phyloP scores from a whole-genome alignment of 2,888 invertebrate species.

The Chrysina gloriosa region DNA sequence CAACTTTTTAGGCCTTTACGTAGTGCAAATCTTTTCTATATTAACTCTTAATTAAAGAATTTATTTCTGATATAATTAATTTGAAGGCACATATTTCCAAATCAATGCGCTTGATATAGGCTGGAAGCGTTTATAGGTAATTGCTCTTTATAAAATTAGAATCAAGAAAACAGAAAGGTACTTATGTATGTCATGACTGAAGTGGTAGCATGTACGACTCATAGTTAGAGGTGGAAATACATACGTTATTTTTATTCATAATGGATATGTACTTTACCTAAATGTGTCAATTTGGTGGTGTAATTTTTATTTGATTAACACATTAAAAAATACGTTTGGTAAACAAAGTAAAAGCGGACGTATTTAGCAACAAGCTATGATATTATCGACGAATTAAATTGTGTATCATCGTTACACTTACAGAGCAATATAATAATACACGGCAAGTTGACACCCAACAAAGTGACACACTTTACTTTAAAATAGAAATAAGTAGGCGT shows the following conservation, averaged over 20 bases:
- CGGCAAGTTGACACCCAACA: not conserved
- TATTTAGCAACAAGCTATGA: not conserved
- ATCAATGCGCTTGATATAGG: too few species aligned
- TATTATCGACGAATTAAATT: not conserved
- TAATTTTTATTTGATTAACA: not conserved
- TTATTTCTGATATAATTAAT: too few species aligned
- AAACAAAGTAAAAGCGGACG: not conserved
- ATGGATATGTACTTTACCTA: not conserved
- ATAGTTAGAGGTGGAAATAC: too few species aligned
- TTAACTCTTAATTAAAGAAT: too few species aligned
- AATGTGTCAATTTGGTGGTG: not conserved
- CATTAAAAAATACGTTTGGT: not conserved
- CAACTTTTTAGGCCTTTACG: too few species aligned
- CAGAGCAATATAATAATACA: not conserved
- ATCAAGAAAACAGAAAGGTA: too few species aligned
- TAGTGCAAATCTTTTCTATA: too few species aligned
- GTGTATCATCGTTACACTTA: not conserved
- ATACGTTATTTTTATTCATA: not conserved
- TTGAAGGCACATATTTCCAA: too few species aligned
- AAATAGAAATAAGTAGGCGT: conserved; percentile 19
- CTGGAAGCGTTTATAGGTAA: too few species aligned
- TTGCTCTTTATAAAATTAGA: too few species aligned
- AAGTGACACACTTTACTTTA: conserved; percentile 21
- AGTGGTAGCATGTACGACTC: too few species aligned
- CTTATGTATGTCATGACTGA: too few species aligned